A percentile compares a stretch with the other conserved stretches of the same genome.
Evolutionary conservation across 2,113 vertebrate genomes (phyloP).

Genomic region (Apteryx mantelli): DNA sequence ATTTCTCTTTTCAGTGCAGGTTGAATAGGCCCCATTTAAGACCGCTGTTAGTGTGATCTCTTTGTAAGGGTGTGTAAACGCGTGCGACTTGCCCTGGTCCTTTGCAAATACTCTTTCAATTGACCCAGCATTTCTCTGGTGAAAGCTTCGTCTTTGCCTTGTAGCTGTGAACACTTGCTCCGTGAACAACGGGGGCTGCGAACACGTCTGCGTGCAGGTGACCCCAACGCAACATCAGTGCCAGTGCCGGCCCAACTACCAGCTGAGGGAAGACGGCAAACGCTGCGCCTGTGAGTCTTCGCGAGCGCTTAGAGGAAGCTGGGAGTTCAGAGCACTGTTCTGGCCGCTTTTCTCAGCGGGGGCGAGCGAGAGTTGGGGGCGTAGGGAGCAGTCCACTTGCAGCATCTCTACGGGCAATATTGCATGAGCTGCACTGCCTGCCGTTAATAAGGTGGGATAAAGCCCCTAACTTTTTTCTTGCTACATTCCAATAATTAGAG

Average conservation of each 20-base stretch:
- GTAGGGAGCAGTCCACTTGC: not conserved
- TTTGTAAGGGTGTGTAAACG: fast-evolving
- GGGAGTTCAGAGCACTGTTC: not conserved
- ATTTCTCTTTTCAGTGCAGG: not conserved
- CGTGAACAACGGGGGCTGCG: conserved; percentile 90
- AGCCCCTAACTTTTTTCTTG: not conserved
- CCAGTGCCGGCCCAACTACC: conserved; percentile 82
- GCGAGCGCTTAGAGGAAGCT: fast-evolving
- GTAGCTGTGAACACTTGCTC: conserved; percentile 85
- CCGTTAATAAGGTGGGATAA: not conserved
- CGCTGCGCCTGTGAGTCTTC: conserved; percentile 78
- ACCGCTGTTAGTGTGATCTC: fast-evolving
- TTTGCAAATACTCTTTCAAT: fast-evolving
- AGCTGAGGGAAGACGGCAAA: conserved; percentile 84
- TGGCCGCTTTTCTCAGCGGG: not conserved
- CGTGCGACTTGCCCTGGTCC: fast-evolving
- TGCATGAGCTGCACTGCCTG: not conserved
- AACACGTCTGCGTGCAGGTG: conserved; percentile 90
- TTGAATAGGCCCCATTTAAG: fast-evolving
- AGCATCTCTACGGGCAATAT: too few species aligned
- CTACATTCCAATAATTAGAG: not conserved
- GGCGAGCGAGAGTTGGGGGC: too few species aligned
- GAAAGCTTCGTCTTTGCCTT: fast-evolving
- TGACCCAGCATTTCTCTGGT: fast-evolving
- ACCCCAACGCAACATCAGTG: conserved; percentile 83